These are phyloP conservation scores for Catostomus latipinnis DNA, from an alignment of 2,797 vertebrate genomes.

Conservation along the genomic window DNA sequence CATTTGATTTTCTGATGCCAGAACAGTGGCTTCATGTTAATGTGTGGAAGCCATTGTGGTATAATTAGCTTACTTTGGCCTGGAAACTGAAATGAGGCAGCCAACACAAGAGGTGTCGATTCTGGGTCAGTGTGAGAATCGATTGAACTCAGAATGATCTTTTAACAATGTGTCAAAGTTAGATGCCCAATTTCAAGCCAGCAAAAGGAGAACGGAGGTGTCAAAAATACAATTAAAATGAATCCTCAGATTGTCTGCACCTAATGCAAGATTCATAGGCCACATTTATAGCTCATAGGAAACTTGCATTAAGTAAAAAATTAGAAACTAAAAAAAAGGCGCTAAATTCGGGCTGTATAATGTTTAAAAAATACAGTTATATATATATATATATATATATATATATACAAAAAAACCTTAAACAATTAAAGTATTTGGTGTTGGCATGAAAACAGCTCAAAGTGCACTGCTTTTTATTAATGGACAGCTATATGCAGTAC, in stretches of 20 bases:
- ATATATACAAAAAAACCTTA: too few species aligned
- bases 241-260: neutral
- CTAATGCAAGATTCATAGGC: too few species aligned
- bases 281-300: too few species aligned
- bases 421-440: too few species aligned
- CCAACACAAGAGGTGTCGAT: constrained; percentile 6
- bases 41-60: constrained; percentile 18
- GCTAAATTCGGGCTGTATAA: too few species aligned
- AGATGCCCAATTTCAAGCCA: neutral
- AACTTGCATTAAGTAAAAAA: too few species aligned
- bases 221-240: neutral
- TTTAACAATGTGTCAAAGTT: neutral
- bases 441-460: too few species aligned
- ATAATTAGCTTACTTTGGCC: constrained; percentile 50
- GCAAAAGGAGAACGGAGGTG: neutral
- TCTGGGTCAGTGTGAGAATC: constrained; percentile 35
- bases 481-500: constrained; percentile 50
- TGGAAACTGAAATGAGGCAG: constrained; percentile 18
- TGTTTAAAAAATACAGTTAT: too few species aligned
- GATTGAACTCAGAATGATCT: constrained; percentile 13
- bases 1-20: constrained; percentile 20
- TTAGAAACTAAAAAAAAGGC: too few species aligned
- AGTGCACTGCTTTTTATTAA: too few species aligned
- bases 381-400: too few species aligned
- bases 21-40: constrained; percentile 29